Base-by-base conservation (phyloP, 2,888 invertebrate species). In the Dyspetes luteomarginatus region DNA sequence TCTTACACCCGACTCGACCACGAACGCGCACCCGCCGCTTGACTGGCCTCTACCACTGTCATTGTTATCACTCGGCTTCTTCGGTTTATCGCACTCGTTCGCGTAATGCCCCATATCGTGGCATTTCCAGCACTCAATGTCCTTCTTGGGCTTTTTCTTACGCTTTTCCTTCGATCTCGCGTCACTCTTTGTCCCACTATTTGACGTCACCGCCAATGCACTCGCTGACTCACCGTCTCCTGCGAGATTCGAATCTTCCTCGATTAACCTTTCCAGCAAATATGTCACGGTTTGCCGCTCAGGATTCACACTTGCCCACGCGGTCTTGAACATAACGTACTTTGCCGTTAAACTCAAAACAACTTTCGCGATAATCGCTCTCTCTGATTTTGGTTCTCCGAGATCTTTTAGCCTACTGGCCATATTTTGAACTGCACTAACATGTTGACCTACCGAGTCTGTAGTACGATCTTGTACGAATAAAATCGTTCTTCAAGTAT, bases 401-500 rank as follows among this genome's bases (percentile, higher is more conserved):
- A 76, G 76, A 22, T 76, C 77, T 26, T 41, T 65, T 5, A 80
- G 19, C 36, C 28, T 36, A 7, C 80, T 64, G 17, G 86, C 87
- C 68, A 86, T 58, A 43, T 85, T 86, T 69, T 84, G 85, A 4
- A 88, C 75, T 69, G 85, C 83, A 3, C 83, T 52, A 36, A 88
- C 82, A 52, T 88, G 87, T 48, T 87, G 84, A 2, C 85, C 84
- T 9, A 88, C 77, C 1, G 69, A 65, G 50, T 88, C 86, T 12
- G 68, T 82, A 78, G 36, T 2, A 26, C 41, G 76, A 80, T 77
- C 5, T 80, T 72, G 50, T 71, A 71, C 4, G 71, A 24, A 22
- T n/a, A 75, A 3, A 62, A 68, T 3, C 75, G 67, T 69, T 68
- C 45, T 26, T 41, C 36, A 0, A 79, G 36, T 1, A 62, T 43